Conservation (phyloP, 2,113 vertebrate genomes). For the Aptenodytes patagonicus region DNA sequence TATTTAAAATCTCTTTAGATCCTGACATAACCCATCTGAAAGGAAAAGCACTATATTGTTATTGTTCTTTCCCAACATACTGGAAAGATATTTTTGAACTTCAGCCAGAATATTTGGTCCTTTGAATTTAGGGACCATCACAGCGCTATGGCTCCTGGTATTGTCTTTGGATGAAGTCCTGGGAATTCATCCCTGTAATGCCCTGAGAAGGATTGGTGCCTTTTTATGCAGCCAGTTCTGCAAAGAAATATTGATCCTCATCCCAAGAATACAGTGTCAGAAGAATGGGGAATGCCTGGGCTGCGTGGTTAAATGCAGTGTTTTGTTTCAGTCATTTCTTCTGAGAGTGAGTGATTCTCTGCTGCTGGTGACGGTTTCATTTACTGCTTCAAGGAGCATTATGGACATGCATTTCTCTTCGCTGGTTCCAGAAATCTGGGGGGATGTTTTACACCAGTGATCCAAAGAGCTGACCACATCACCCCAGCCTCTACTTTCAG, state of each 20-base stretch:
- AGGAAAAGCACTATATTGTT: not conserved
- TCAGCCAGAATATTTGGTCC: not conserved
- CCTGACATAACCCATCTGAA: not conserved
- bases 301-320: not conserved
- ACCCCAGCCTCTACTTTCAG: not conserved
- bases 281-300: not conserved
- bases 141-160: not conserved
- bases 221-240: not conserved
- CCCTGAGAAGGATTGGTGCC: not conserved
- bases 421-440: not conserved
- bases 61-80: not conserved
- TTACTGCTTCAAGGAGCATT: not conserved
- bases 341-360: not conserved
- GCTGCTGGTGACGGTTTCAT: not conserved
- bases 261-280: not conserved
- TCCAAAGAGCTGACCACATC: not conserved
- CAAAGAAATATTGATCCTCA: not conserved
- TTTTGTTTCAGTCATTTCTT: not conserved
- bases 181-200: not conserved
- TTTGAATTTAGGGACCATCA: not conserved
- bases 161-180: not conserved
- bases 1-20: not conserved
- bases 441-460: not conserved
- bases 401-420: not conserved
- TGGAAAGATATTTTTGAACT: not conserved